These are phyloP conservation scores for Cremastinae sp. DNA, from an alignment of 2,888 invertebrate genomes.

Conservation along the genomic window DNA sequence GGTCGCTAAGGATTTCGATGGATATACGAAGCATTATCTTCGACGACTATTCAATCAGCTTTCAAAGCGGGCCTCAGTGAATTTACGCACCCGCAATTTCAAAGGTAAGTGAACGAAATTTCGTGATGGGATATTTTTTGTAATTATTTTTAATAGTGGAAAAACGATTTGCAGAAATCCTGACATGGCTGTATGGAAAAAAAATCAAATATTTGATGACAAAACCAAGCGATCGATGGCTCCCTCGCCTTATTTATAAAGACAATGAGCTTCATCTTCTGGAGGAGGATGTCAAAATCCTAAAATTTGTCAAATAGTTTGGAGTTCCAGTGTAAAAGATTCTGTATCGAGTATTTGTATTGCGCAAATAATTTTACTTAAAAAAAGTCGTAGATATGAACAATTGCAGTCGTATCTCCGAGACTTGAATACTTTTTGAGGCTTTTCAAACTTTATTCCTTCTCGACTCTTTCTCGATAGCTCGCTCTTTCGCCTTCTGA, in stretches of 20 bases:
- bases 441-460: conserved; percentile 81
- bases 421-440: neutral
- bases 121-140: neutral
- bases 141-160: neutral
- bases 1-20: conserved; percentile 70
- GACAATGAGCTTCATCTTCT: conserved; percentile 40
- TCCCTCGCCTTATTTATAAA: conserved; percentile 69
- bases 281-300: conserved; percentile 18
- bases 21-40: conserved; percentile 69
- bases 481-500: conserved; percentile 92
- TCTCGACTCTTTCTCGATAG: conserved; percentile 85
- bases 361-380: neutral
- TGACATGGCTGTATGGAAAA: conserved; percentile 65
- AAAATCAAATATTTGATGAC: conserved; percentile 63
- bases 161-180: conserved; percentile 64
- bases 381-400: too few relatives aligned
- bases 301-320: neutral
- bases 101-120: conserved; percentile 52
- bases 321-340: too few relatives aligned
- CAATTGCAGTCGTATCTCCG: neutral
- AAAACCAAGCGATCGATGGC: conserved; percentile 61
- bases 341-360: neutral
- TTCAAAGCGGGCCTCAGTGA: conserved; percentile 29
- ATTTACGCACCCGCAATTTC: conserved; percentile 30
- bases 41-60: conserved; percentile 63